These are phyloP conservation scores for Drosophila mettleri DNA, from an alignment of 2,888 invertebrate genomes.

Conservation along the genomic window DNA sequence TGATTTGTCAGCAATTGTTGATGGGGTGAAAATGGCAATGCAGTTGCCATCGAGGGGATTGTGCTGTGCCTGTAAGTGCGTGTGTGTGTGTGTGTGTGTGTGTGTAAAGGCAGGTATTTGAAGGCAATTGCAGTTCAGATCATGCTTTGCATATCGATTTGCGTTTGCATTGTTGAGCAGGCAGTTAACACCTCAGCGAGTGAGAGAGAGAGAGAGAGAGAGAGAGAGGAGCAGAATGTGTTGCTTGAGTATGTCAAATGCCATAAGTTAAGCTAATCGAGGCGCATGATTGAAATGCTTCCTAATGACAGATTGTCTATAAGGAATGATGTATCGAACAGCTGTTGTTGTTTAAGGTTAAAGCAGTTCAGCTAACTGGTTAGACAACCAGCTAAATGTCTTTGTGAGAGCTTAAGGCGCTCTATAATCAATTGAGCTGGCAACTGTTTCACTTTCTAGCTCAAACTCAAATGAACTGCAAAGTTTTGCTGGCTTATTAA, in stretches of 20 bases:
- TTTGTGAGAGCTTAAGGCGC: neutral
- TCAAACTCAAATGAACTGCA: neutral
- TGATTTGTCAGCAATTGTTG: conserved; percentile 78
- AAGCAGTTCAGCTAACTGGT: conserved; percentile 2
- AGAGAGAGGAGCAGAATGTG: neutral
- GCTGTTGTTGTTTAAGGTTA: conserved; percentile 1
- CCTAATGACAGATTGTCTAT: conserved; percentile 41
- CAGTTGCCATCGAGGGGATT: neutral
- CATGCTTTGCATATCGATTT: conserved; percentile 60
- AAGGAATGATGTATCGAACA: conserved; percentile 6
- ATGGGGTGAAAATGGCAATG: conserved; percentile 49
- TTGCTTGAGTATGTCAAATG: conserved; percentile 16
- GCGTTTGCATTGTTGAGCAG: conserved; percentile 31
- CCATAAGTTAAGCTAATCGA: conserved; percentile 47
- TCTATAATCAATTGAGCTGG: neutral
- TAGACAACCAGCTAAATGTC: neutral
- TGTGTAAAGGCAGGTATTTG: conserved; percentile 17
- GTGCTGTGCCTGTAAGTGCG: neutral
- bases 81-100: conserved; percentile 2
- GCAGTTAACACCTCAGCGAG: conserved; percentile 29
- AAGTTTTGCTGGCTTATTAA: neutral
- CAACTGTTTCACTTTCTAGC: neutral
- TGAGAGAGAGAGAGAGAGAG: neutral
- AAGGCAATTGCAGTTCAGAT: conserved; percentile 50
- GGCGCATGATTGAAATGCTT: conserved; percentile 31